Percentiles rank a stretch among this genome's conserved stretches.
Evolutionary conservation across 1,140 invertebrate species (phyloP).

Genomic region (Drosophila oshimai): DNA sequence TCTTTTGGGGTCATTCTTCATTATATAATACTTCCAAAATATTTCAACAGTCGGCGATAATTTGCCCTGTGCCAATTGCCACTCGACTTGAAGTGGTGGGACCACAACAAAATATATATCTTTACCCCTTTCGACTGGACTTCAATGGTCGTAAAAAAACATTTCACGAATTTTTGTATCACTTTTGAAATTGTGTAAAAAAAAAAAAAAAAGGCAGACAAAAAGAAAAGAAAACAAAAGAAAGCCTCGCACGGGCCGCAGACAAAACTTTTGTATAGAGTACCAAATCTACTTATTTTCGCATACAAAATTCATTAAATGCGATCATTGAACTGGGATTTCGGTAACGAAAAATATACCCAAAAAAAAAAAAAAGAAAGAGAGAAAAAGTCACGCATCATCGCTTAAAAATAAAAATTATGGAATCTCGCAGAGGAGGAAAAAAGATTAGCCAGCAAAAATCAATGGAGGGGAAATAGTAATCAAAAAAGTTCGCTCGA

Average conservation of each 20-base stretch:
- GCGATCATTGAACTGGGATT: conserved; percentile 69
- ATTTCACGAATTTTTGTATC: conserved; percentile 45
- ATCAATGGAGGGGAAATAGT: conserved; percentile 54
- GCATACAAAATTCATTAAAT: conserved; percentile 80
- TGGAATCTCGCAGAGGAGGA: conserved; percentile 18
- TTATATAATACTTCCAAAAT: conserved; percentile 52
- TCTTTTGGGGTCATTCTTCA: conserved; percentile 26
- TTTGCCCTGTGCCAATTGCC: conserved; percentile 48
- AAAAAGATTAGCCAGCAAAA: conserved; percentile 50
- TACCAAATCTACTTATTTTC: conserved; percentile 79
- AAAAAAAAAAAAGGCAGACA: conserved; percentile 1
- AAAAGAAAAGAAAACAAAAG: conserved; percentile 60
- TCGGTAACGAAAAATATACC: conserved; percentile 37
- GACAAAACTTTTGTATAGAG: conserved; percentile 57
- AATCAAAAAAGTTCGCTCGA: conserved; percentile 54
- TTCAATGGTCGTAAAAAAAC: conserved; percentile 49
- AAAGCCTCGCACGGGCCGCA: conserved; percentile 67
- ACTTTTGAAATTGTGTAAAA: background rate
- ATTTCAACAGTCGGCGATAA: background rate
- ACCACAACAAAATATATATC: conserved; percentile 27
- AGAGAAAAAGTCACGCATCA: conserved; percentile 40
- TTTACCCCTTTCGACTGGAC: background rate
- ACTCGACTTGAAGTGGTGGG: conserved; percentile 54
- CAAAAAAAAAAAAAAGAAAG: background rate
- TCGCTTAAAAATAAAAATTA: conserved; percentile 62